Conservation (phyloP, 2,113 vertebrate genomes). For the Chloroceryle aenea region DNA sequence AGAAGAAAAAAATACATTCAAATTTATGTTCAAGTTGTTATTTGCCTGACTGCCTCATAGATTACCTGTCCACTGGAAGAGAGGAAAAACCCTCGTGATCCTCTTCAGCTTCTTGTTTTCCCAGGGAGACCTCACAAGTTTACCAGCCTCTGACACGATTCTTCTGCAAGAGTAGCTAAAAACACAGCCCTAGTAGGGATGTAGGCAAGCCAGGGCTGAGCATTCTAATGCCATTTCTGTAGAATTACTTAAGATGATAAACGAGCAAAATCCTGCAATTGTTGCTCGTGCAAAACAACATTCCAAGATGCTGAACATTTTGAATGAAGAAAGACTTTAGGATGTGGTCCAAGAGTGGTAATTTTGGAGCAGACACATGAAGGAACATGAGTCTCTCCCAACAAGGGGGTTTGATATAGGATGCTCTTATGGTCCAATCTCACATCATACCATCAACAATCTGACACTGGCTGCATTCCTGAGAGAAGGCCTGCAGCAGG, state of each 20-base stretch:
- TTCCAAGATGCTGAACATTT: not conserved
- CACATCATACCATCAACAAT: not conserved
- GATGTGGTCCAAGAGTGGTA: not conserved
- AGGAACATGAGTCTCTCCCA: not conserved
- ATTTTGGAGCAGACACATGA: not conserved
- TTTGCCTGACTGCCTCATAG: slow-evolving; percentile 37
- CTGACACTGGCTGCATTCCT: not conserved
- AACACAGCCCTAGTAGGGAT: not conserved
- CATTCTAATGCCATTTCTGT: not conserved
- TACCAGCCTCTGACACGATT: not conserved
- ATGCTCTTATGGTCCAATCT: not conserved
- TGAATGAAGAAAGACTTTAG: not conserved
- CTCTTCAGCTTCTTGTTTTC: not conserved
- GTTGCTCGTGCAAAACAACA: not conserved
- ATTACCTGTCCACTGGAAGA: not conserved
- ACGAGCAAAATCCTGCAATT: not conserved
- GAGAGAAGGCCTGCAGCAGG: not conserved
- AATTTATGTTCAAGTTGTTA: slow-evolving; percentile 13
- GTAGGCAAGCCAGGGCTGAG: not conserved
- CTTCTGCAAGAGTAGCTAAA: not conserved
- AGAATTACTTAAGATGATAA: not conserved
- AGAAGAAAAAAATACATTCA: slow-evolving; percentile 34
- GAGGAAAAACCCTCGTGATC: not conserved
- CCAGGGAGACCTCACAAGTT: not conserved
- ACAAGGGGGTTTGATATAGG: not conserved